Percentiles rank a stretch among this genome's conserved stretches.
phyloP scores from a whole-genome alignment of 2,888 invertebrate species.

The Drosophila stalkeri region DNA sequence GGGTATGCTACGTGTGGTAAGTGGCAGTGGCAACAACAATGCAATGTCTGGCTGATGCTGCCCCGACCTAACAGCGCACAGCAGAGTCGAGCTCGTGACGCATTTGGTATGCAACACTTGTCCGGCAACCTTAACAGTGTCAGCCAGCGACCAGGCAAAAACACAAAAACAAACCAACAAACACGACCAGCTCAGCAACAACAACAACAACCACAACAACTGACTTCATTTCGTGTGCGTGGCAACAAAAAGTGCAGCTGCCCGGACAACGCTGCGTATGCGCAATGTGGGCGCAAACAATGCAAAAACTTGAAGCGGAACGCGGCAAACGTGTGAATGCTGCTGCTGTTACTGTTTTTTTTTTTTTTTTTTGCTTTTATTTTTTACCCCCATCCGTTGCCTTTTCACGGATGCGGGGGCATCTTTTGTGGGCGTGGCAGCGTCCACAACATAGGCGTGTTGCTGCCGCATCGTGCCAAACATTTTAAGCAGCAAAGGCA shows the following conservation, averaged over 20 bases:
- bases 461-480: slow-evolving; percentile 27
- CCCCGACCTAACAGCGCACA: neutral
- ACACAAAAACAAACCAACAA: slow-evolving; percentile 40
- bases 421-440: slow-evolving; percentile 13
- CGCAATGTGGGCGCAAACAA: slow-evolving; percentile 32
- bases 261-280: slow-evolving; percentile 55
- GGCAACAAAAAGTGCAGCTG: slow-evolving; percentile 36
- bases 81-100: slow-evolving; percentile 30
- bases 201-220: neutral
- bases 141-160: slow-evolving; percentile 45
- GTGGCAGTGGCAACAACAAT: slow-evolving; percentile 57
- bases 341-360: neutral
- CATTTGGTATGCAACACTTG: slow-evolving; percentile 72
- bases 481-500: slow-evolving; percentile 20
- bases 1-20: slow-evolving; percentile 62
- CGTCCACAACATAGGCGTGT: slow-evolving; percentile 18
- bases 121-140: slow-evolving; percentile 68
- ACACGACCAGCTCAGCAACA: slow-evolving; percentile 11
- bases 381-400: too few species aligned
- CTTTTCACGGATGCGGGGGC: neutral
- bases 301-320: slow-evolving; percentile 5
- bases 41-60: slow-evolving; percentile 12
- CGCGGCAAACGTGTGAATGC: slow-evolving; percentile 1
- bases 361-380: too few species aligned
- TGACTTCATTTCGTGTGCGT: slow-evolving; percentile 10